Evolutionary conservation across 2,888 invertebrate genomes (phyloP).

Genomic region (Stenichneumon culpator): DNA sequence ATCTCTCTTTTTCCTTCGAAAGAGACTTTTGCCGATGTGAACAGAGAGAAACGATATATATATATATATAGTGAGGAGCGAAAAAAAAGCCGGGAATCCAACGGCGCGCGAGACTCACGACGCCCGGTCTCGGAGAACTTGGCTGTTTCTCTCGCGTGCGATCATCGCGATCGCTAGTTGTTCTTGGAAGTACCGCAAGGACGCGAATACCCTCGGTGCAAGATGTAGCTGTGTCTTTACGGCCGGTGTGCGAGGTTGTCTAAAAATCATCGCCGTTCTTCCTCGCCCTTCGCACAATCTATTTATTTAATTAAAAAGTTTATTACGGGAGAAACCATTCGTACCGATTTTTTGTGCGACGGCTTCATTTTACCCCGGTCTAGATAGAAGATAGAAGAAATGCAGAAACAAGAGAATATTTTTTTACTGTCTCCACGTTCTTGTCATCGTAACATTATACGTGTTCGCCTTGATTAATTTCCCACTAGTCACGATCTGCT

Average conservation of each 20-base stretch:
- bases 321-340: not conserved
- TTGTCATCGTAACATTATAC: slow-evolving; percentile 25
- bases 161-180: slow-evolving; percentile 65
- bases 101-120: slow-evolving; percentile 45
- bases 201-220: slow-evolving; percentile 62
- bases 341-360: not conserved
- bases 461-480: slow-evolving; percentile 50
- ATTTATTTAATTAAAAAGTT: not conserved
- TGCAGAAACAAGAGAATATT: not conserved
- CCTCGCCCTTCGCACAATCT: not conserved
- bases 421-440: not conserved
- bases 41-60: slow-evolving; percentile 17
- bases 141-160: slow-evolving; percentile 70
- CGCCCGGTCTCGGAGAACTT: slow-evolving; percentile 44
- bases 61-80: not conserved
- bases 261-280: slow-evolving; percentile 9
- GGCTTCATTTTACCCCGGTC: not conserved
- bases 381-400: not conserved
- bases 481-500: slow-evolving; percentile 51
- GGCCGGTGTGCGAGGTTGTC: not conserved
- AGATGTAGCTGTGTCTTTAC: slow-evolving; percentile 6
- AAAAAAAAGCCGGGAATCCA: slow-evolving; percentile 41
- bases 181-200: slow-evolving; percentile 78
- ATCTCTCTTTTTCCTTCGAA: not conserved
- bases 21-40: not conserved